Conservation (phyloP, 1,140 invertebrate genomes). For the Cotesia typhae region DNA sequence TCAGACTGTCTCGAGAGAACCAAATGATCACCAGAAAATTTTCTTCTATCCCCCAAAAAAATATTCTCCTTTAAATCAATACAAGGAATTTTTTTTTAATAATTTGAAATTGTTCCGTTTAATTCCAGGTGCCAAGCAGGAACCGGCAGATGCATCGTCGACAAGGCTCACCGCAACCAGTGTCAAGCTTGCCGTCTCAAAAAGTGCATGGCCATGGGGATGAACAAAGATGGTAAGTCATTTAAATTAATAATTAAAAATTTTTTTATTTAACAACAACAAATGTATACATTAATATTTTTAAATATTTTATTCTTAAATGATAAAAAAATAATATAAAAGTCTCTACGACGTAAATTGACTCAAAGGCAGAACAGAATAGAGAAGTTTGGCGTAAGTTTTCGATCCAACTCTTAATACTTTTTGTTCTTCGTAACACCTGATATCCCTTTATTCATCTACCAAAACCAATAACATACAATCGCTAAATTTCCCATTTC, state of each 20-base stretch:
- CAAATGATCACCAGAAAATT: background rate
- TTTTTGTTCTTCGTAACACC: slow-evolving; percentile 27
- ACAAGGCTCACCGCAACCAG: slow-evolving; percentile 98
- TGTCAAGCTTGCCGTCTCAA: slow-evolving; percentile 97
- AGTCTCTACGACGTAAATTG: slow-evolving; percentile 48
- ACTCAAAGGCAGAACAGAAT: slow-evolving; percentile 52
- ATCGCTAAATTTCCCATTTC: no score
- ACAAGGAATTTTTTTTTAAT: background rate
- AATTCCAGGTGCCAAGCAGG: slow-evolving; percentile 93
- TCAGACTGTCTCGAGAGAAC: slow-evolving; percentile 24
- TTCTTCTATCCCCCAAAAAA: background rate
- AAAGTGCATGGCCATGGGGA: slow-evolving; percentile 98
- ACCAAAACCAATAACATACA: background rate
- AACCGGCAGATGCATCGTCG: slow-evolving; percentile 93
- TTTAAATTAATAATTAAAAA: background rate
- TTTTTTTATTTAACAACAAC: background rate
- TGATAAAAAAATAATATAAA: background rate
- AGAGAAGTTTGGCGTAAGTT: slow-evolving; percentile 28
- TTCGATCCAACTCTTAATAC: slow-evolving; percentile 61
- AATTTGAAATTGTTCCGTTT: slow-evolving; percentile 29
- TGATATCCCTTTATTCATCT: no score
- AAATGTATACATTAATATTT: no score
- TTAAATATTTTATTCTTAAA: no score
- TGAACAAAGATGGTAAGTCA: slow-evolving; percentile 99
- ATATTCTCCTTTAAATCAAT: background rate